A percentile compares a stretch with the other conserved stretches of the same genome.
These are phyloP conservation scores for Aspidiotus rigidus DNA, from an alignment of 2,888 invertebrate species.

Conservation along the genomic window DNA sequence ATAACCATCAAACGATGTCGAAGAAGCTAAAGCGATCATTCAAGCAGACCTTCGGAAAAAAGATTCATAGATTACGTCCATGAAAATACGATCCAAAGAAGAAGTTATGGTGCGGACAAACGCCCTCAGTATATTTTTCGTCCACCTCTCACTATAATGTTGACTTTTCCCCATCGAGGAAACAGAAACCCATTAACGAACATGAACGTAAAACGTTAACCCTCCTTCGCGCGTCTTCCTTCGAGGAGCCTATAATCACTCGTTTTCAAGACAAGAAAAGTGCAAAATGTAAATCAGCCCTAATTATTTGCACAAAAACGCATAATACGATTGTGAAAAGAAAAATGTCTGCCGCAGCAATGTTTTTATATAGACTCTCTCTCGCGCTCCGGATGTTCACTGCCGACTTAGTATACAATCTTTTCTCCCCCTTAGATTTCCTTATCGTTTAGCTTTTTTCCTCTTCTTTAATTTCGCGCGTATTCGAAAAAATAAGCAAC, in stretches of 20 bases:
- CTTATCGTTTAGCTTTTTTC: not conserved
- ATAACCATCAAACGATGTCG: no score
- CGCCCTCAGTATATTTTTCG: no score
- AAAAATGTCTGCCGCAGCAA: slow-evolving; percentile 24
- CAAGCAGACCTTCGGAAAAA: no score
- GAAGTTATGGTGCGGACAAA: no score
- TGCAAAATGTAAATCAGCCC: slow-evolving; percentile 2
- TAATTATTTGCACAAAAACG: slow-evolving; percentile 13
- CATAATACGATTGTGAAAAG: slow-evolving; percentile 21
- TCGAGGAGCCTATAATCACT: no score
- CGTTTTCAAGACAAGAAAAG: not conserved
- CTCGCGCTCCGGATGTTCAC: not conserved
- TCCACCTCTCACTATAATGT: no score
- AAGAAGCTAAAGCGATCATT: no score
- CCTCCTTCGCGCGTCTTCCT: not conserved
- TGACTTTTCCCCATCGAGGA: not conserved
- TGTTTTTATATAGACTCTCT: not conserved
- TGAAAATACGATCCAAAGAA: no score
- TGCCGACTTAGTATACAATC: no score
- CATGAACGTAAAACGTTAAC: not conserved
- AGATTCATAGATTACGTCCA: no score
- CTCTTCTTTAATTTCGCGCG: not conserved
- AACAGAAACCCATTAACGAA: not conserved
- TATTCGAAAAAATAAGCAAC: not conserved
- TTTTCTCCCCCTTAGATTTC: no score